Base-by-base conservation (phyloP, 2,888 invertebrate species). In the Rotaria socialis region DNA sequence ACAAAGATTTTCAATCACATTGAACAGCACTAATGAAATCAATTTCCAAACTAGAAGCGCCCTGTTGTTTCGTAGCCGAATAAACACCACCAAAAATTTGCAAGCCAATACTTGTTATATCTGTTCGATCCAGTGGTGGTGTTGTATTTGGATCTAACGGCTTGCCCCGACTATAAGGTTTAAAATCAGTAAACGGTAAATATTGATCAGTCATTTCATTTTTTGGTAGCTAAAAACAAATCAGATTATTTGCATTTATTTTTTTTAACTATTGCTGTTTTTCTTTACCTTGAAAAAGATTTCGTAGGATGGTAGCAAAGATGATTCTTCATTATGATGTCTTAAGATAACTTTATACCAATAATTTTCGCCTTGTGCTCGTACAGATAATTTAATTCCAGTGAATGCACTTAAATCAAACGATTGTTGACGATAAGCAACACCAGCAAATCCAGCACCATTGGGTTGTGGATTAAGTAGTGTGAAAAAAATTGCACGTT, bases 271-370 rank as follows among this genome's bases (percentile, higher is more conserved):
- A 55, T 55, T 52, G 4, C 11, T n/a, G 35, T 11, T 11, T 60
- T 60, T 2, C 14, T n/a, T 60, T 67, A 67, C 67, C 24, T 67
- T 35, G 24, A 67, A 67, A 16, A 67, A 67, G 16, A 27, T 35
- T 67, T 67, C 67, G 24, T 67, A 67, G 1, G 67, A 67, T 67
- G 67, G 67, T 67, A 8, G 7, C 24, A 67, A 67, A 27, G 67
- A 67, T 67, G 67, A 67, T 35, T 67, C 19, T 41, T 67, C 67
- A 35, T 67, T 27, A 67, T 67, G 67, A 67, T 67, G 67, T 67
- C 67, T 67, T 67, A 67, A 35, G 5, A 67, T 41, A 19, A 67
- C 67, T 67, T 67, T 67, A 67, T 67, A 67, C 0, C 16, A 0
- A 35, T 16, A 67, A 67, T 67, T 67, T 67, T 67, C 67, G 35